Evolutionary conservation across 2,888 invertebrate genomes (phyloP).

Genomic region (Coleophora flavipennella): DNA sequence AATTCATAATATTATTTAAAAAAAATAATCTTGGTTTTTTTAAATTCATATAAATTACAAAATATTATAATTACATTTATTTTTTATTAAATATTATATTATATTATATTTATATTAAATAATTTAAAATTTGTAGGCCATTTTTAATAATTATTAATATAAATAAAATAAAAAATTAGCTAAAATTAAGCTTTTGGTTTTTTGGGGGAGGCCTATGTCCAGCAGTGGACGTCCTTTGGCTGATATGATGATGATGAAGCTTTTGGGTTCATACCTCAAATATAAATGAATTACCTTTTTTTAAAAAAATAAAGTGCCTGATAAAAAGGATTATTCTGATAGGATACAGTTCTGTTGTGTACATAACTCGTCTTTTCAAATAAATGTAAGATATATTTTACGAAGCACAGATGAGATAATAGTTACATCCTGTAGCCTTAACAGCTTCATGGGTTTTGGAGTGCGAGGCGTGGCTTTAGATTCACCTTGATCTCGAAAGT

Average conservation of each 20-base stretch:
- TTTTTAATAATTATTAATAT: conserved; percentile 25
- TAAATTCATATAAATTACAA: conserved; percentile 15
- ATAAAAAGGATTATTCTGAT: conserved; percentile 62
- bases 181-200: conserved; percentile 76
- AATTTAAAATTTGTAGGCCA: conserved; percentile 23
- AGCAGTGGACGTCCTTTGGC: too few relatives aligned
- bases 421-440: too few relatives aligned
- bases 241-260: too few relatives aligned
- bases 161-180: conserved; percentile 53
- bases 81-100: conserved; percentile 21
- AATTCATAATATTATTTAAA: conserved; percentile 13
- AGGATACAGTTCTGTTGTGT: too few relatives aligned
- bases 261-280: conserved; percentile 76
- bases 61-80: conserved; percentile 21
- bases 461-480: too few relatives aligned
- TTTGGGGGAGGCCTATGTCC: too few relatives aligned
- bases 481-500: too few relatives aligned
- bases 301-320: conserved; percentile 66
- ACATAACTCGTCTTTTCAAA: too few relatives aligned
- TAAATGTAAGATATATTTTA: too few relatives aligned
- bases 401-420: too few relatives aligned
- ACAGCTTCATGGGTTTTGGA: too few relatives aligned
- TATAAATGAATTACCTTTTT: conserved; percentile 58
- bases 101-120: conserved; percentile 12
- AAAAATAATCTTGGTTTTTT: conserved; percentile 12